A percentile compares a stretch with the other conserved stretches of the same genome.
phyloP scores from a whole-genome alignment of 1,140 invertebrate species.

The Listronotus bonariensis region DNA sequence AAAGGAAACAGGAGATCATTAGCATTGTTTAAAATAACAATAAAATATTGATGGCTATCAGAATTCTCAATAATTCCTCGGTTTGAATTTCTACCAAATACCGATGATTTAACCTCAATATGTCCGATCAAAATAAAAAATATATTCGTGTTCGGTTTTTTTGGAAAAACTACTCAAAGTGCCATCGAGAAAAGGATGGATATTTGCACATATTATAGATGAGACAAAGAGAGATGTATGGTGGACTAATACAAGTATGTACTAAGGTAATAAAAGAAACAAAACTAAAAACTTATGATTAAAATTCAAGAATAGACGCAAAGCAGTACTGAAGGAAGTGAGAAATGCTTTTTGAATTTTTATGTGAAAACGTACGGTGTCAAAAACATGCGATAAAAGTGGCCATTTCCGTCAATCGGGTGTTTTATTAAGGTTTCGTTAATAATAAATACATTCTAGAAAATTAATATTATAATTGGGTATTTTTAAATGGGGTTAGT shows the following conservation, averaged over 20 bases:
- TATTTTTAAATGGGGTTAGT: too few relatives aligned
- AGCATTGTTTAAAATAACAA: constrained; percentile 27
- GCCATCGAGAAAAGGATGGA: too few relatives aligned
- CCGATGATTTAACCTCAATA: constrained; percentile 31
- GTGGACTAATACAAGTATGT: too few relatives aligned
- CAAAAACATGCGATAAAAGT: constrained; percentile 24
- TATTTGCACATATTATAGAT: too few relatives aligned
- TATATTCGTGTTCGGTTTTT: not conserved
- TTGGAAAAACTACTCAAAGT: too few relatives aligned
- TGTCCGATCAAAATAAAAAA: constrained; percentile 6
- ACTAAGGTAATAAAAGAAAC: constrained; percentile 17
- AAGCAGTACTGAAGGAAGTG: constrained; percentile 21
- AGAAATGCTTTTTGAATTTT: constrained; percentile 27
- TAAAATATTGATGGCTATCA: constrained; percentile 22
- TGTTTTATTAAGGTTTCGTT: constrained; percentile 13
- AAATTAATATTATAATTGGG: too few relatives aligned
- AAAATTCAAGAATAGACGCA: constrained; percentile 18
- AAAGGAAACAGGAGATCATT: constrained; percentile 20
- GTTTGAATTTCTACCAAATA: constrained; percentile 34
- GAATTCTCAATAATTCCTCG: constrained; percentile 23
- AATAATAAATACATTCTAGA: too few relatives aligned
- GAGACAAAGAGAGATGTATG: too few relatives aligned
- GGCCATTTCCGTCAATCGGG: constrained; percentile 23
- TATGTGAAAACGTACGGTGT: constrained; percentile 28
- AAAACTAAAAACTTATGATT: constrained; percentile 9